Evolutionary conservation across 2,888 invertebrate genomes (phyloP).

Genomic region (Drymonia ruficornis): DNA sequence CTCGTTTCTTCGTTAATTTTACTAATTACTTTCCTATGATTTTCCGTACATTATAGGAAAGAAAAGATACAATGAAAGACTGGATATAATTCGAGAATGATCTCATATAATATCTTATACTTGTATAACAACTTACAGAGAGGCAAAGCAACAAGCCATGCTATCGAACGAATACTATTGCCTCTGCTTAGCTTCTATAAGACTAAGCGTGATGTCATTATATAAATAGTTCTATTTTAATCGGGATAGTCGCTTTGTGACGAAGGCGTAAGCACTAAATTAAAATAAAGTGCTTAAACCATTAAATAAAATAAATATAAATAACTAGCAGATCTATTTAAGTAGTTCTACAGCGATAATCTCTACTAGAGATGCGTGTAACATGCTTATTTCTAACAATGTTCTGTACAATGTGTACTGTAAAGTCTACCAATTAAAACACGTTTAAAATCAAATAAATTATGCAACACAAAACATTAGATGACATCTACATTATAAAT

Average conservation of each 20-base stretch:
- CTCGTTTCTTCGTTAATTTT: no score
- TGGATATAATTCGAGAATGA: slow-evolving; percentile 60
- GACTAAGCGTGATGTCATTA: slow-evolving; percentile 14
- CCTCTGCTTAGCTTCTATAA: slow-evolving; percentile 12
- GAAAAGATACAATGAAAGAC: slow-evolving; percentile 33
- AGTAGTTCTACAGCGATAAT: slow-evolving; percentile 21
- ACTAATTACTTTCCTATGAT: no score
- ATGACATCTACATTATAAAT: slow-evolving; percentile 41
- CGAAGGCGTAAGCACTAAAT: slow-evolving; percentile 40
- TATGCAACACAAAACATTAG: slow-evolving; percentile 75
- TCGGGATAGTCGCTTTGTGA: slow-evolving; percentile 46
- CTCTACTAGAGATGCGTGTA: slow-evolving; percentile 8
- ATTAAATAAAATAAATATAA: slow-evolving; percentile 45
- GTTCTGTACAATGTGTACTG: slow-evolving; percentile 62
- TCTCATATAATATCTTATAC: slow-evolving; percentile 74
- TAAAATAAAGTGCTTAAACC: slow-evolving; percentile 32
- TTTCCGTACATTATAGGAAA: not conserved
- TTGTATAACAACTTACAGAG: slow-evolving; percentile 70
- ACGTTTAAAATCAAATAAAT: slow-evolving; percentile 75
- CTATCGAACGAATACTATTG: slow-evolving; percentile 22
- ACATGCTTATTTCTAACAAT: slow-evolving; percentile 13
- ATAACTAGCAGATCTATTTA: slow-evolving; percentile 78
- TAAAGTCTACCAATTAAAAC: slow-evolving; percentile 69
- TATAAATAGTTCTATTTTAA: slow-evolving; percentile 11
- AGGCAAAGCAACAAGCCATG: slow-evolving; percentile 59